Evolutionary conservation across 2,888 invertebrate genomes (phyloP), one percentile per base, ranked within the genome.

Genomic region (Dynastes maya): DNA sequence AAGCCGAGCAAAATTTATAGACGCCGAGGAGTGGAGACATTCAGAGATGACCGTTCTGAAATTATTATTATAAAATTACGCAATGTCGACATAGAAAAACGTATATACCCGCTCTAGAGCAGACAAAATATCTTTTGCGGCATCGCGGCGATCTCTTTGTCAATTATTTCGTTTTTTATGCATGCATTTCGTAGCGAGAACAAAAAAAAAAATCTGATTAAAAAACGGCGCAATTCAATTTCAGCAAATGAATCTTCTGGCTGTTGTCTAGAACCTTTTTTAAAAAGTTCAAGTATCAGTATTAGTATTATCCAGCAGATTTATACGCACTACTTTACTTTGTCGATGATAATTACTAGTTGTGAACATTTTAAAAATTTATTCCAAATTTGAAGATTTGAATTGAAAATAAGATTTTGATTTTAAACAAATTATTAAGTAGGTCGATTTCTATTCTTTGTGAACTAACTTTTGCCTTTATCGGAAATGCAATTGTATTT

Each of bases 1-100:
- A 11, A 45, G 2, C 8, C 45, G 45, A 45, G 45, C 11, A 1
- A 45, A 45, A 45, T 45, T 11, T 45, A 45, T 45, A 45, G 8
- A 45, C 0, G 45, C 8, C 45, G 45, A 6, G 22, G 22, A 58
- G 22, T 9, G 5, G 22, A 16, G 64, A 67, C 65, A 16, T 27
- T 67, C 45, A 49, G 27, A 22, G 67, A 11, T 16, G 67, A 49
- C 67, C 16, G 67, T 49, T 45, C 45, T 27, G 67, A 11, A 67
- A 67, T 67, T 71, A 37, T 71, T 71, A 71, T 71, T 55, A 71
- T 71, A 71, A 71, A 55, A 71, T 55, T 53, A 71, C 55, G 55
- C 32, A 55, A 53, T n/a, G n/a, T 16, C 32, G 55, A 16, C 55
- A 22, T 55, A 71, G 16, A 71, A 27, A 70, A 29, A 22, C 22